These are phyloP conservation scores for Philopedon plagiatum DNA, from an alignment of 2,888 invertebrate genomes.

Conservation along the genomic window DNA sequence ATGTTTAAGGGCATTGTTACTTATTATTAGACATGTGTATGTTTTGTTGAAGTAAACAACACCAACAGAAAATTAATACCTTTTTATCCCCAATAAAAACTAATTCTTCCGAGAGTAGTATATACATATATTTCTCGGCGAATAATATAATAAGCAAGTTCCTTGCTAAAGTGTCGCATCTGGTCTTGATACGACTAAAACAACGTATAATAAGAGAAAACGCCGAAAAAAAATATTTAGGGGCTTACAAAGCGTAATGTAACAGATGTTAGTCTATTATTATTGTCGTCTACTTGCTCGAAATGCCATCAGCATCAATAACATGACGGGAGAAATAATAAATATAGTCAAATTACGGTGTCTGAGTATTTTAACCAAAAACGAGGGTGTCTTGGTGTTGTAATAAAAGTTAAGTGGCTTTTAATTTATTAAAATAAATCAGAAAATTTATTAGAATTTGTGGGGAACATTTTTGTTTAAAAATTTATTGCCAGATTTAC, in stretches of 20 bases:
- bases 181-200: neutral
- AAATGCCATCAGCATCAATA: neutral
- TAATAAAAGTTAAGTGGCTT: no score
- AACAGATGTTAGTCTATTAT: neutral
- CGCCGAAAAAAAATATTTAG: constrained; percentile 3
- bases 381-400: no score
- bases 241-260: neutral
- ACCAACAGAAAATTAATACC: neutral
- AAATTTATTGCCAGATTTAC: no score
- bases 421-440: no score
- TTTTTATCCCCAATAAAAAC: neutral
- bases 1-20: no score
- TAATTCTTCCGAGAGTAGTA: neutral
- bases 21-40: no score
- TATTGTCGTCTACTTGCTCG: neutral
- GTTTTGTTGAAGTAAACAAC: neutral
- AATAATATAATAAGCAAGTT: constrained; percentile 12
- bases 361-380: no score
- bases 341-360: neutral
- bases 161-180: constrained; percentile 7
- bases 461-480: neutral
- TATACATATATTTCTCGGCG: constrained; percentile 3
- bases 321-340: neutral
- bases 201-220: constrained; percentile 7
- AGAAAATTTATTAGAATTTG: no score